Base-by-base conservation (phyloP, 2,797 vertebrate genomes). In the Trichosurus vulpecula region DNA sequence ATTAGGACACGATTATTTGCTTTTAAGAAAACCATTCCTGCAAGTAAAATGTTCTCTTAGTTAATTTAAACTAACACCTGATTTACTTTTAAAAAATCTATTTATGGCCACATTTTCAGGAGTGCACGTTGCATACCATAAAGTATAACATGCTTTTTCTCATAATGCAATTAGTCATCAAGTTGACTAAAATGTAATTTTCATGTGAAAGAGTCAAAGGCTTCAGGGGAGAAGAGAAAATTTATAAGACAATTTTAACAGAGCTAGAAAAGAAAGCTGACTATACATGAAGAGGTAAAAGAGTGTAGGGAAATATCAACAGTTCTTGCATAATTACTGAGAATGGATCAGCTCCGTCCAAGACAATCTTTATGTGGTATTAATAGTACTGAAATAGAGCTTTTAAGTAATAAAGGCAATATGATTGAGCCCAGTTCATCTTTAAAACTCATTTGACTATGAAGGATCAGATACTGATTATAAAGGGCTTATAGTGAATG, bases 401-500 rank as follows among this genome's bases (percentile, higher is more conserved):
- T 93, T 91, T 94, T 55, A 98, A 96, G 94, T 92, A 52, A 94
- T 92, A 96, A 96, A 95, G 90, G 92, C 94, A 96, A 90, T 66
- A 74, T 89, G 95, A 93, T 94, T 96, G 97, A 97, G 90, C 91
- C 56, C 81, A 93, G 96, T 95, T 96, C 94, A 94, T 97, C 93
- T 97, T 96, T 92, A 93, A 97, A 97, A 96, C 92, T 94, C 96
- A 96, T 94, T 96, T 66, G 89, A 95, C 95, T 91, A 96, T 94
- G 97, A 92, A 61, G 93, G 96, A 94, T 97, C 97, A 95, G 96
- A 96, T 81, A 91, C 90, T 91, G 87, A 95, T 94, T 96, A 96
- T 95, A 97, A 96, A 96, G 54, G 51, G 31, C 92, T 98, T 97
- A 92, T 94, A 97, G 92, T 93, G 96, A 97, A 97, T 97, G 95